Conservation (phyloP, 2,797 vertebrate genomes). For the Rhynchonycteris naso region DNA sequence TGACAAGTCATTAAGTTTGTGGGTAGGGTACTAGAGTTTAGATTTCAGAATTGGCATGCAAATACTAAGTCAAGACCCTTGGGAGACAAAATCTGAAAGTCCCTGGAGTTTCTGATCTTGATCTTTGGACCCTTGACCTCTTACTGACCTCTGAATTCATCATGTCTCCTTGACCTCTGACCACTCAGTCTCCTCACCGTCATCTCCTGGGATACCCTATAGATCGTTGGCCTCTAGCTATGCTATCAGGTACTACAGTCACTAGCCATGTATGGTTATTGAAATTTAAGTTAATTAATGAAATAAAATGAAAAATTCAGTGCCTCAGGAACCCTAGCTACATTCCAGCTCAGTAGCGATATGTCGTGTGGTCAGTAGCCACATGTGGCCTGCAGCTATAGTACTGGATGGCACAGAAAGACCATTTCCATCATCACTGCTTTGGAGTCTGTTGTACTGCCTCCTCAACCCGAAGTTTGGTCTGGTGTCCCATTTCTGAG, state of each 20-base stretch:
- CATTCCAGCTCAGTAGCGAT: background rate
- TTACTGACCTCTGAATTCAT: background rate
- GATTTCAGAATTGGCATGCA: background rate
- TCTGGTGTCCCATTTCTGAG: background rate
- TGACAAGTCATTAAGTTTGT: background rate
- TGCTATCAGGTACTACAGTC: background rate
- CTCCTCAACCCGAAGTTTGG: background rate
- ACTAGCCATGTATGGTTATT: background rate
- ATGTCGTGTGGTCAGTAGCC: background rate
- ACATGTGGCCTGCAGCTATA: background rate
- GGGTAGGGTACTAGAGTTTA: background rate
- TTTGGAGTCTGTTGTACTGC: background rate
- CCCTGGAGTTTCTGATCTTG: background rate
- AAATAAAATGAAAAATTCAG: background rate
- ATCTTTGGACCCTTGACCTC: background rate
- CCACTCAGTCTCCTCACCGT: background rate
- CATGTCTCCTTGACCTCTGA: background rate
- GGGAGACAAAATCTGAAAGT: background rate
- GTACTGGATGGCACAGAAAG: fast-evolving
- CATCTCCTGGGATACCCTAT: background rate
- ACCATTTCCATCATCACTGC: background rate
- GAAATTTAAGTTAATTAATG: background rate
- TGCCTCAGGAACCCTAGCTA: background rate
- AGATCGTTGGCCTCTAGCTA: background rate
- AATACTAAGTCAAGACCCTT: background rate